Conservation (phyloP, 2,888 invertebrate species). For the Drosophila subsilvestris region DNA sequence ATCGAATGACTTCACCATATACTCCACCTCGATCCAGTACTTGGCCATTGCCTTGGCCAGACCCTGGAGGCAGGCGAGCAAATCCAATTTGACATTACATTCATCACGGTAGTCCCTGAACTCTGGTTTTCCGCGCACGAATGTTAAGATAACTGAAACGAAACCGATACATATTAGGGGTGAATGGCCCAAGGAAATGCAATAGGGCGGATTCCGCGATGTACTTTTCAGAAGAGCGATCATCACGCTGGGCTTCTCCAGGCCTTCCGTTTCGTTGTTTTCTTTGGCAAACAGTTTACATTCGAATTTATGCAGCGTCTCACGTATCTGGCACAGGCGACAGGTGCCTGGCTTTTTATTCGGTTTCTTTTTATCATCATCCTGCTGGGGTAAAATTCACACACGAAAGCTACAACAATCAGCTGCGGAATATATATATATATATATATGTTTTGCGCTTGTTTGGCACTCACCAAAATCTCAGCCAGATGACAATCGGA, state of each 20-base stretch:
- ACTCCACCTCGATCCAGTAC: slow-evolving; percentile 84
- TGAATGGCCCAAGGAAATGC: not conserved
- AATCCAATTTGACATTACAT: slow-evolving; percentile 75
- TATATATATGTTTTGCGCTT: not conserved
- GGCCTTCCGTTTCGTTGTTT: slow-evolving; percentile 85
- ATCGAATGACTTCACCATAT: slow-evolving; percentile 86
- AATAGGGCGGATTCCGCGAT: too few species aligned
- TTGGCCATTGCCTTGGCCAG: slow-evolving; percentile 85
- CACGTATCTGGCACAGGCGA: slow-evolving; percentile 85
- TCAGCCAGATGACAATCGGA: slow-evolving; percentile 82
- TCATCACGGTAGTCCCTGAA: slow-evolving; percentile 40
- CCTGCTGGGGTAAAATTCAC: slow-evolving; percentile 32
- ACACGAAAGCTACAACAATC: not conserved
- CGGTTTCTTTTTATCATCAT: slow-evolving; percentile 32
- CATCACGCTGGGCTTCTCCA: slow-evolving; percentile 87
- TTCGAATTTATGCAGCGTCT: slow-evolving; percentile 85
- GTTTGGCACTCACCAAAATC: slow-evolving; percentile 63
- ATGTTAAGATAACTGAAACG: slow-evolving; percentile 81
- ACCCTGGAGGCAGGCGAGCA: slow-evolving; percentile 87
- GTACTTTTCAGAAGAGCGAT: slow-evolving; percentile 86
- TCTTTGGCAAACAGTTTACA: slow-evolving; percentile 86
- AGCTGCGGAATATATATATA: not conserved
- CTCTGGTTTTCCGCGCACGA: slow-evolving; percentile 82
- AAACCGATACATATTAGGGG: not conserved
- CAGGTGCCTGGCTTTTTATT: slow-evolving; percentile 62